These are phyloP conservation scores for Pecten maximus DNA, from an alignment of 2,888 invertebrate genomes.

Conservation along the genomic window DNA sequence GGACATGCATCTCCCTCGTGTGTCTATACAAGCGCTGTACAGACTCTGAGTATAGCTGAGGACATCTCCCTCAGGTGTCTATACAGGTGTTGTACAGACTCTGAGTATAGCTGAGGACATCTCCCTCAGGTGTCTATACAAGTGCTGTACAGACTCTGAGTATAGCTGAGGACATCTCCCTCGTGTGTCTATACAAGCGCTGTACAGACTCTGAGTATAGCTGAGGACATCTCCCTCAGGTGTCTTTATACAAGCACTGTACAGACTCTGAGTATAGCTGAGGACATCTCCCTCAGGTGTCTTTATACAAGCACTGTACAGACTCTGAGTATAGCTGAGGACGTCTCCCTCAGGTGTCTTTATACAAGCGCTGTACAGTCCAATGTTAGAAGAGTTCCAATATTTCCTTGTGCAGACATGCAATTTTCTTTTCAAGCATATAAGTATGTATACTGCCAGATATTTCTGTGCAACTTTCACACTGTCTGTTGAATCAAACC, in stretches of 20 bases:
- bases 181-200: neutral
- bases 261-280: no score
- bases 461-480: neutral
- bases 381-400: neutral
- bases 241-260: no score
- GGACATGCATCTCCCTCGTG: no score
- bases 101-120: no score
- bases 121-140: no score
- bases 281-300: no score
- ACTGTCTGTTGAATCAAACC: neutral
- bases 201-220: neutral
- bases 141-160: neutral
- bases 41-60: no score
- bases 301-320: neutral
- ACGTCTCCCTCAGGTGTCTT: neutral
- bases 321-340: neutral
- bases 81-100: no score
- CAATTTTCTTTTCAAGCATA: neutral
- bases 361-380: no score
- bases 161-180: neutral
- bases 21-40: no score
- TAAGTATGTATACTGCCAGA: no score
- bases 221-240: neutral
- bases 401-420: neutral
- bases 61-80: no score